These are phyloP conservation scores for Andrena dorsata DNA, from an alignment of 2,888 invertebrate genomes.

Conservation along the genomic window DNA sequence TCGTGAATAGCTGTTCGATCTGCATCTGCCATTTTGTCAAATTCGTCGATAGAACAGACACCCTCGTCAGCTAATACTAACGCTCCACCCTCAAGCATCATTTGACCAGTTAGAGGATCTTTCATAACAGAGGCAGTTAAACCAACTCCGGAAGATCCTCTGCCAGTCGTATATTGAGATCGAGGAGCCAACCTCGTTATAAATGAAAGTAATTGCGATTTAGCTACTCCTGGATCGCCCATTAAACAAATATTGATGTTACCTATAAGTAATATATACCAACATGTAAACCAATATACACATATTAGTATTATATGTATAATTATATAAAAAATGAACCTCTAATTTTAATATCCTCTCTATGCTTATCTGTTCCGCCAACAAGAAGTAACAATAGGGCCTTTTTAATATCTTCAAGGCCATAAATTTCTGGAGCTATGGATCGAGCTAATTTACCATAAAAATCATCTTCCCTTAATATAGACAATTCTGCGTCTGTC, in stretches of 20 bases:
- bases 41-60: slow-evolving; percentile 99
- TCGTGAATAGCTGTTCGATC: slow-evolving; percentile 99
- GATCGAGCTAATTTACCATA: slow-evolving; percentile 96
- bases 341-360: slow-evolving; percentile 99
- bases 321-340: slow-evolving; percentile 78
- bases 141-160: slow-evolving; percentile 99
- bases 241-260: slow-evolving; percentile 99
- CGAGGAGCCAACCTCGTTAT: slow-evolving; percentile 97
- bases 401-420: slow-evolving; percentile 99
- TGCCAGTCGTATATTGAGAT: slow-evolving; percentile 97
- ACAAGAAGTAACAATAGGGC: slow-evolving; percentile 96
- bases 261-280: slow-evolving; percentile 84
- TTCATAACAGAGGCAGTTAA: slow-evolving; percentile 99
- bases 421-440: slow-evolving; percentile 99
- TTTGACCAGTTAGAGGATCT: slow-evolving; percentile 98
- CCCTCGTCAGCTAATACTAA: slow-evolving; percentile 98
- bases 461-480: slow-evolving; percentile 94
- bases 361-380: slow-evolving; percentile 94
- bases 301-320: background rate
- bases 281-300: background rate
- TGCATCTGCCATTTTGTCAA: slow-evolving; percentile 99
- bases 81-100: slow-evolving; percentile 98
- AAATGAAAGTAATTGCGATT: slow-evolving; percentile 97
- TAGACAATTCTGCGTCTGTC: slow-evolving; percentile 93
- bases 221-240: slow-evolving; percentile 99